Percentiles rank a stretch among this genome's conserved stretches.
phyloP scores from a whole-genome alignment of 2,797 vertebrate genomes.

The Gymnothorax javanicus region DNA sequence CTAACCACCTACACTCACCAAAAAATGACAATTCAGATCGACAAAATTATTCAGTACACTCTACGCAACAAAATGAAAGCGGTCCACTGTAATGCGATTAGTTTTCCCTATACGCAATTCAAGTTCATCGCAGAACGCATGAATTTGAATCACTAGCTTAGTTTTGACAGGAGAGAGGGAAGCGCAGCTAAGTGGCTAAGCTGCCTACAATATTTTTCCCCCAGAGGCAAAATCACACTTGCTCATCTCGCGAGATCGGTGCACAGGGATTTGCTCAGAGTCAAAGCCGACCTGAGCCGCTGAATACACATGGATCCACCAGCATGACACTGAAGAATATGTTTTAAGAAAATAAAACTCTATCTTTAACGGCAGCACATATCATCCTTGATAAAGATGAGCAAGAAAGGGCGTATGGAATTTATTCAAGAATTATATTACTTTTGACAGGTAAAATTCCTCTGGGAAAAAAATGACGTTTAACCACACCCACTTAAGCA shows the following conservation, averaged over 20 bases:
- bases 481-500: neutral
- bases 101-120: neutral
- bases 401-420: neutral
- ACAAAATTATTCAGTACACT: neutral
- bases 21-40: conserved; percentile 10
- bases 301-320: neutral
- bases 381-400: neutral
- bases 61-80: neutral
- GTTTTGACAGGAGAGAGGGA: conserved; percentile 23
- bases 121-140: neutral
- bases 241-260: conserved; percentile 25
- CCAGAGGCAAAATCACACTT: conserved; percentile 12
- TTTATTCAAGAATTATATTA: neutral
- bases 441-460: neutral
- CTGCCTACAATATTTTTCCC: conserved; percentile 28
- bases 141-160: neutral
- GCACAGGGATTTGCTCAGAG: neutral
- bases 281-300: neutral
- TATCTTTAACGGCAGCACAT: no score
- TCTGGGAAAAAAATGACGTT: neutral
- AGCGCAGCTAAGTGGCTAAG: conserved; percentile 17
- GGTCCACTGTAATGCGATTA: neutral
- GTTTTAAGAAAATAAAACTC: neutral
- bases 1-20: neutral
- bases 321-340: neutral